Base-by-base conservation (phyloP, 2,888 invertebrate genomes). In the Idaea biselata region DNA sequence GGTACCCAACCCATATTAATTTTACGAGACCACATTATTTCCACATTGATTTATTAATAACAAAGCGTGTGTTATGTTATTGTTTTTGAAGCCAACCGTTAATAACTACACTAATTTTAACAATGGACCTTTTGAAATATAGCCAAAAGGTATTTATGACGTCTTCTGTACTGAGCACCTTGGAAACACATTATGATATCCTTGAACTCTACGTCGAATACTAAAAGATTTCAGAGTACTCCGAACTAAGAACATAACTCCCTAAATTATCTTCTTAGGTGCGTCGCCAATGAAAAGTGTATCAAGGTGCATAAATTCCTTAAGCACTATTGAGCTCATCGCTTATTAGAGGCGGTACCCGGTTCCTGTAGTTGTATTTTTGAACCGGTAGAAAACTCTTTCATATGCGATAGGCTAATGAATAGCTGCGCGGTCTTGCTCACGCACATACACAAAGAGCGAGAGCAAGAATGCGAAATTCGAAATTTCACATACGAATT, bases 21-120 rank as follows among this genome's bases (percentile, higher is more conserved):
- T 77, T 78, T 73, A 77, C 63, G 73, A 70, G 63, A 65, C 60
- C 66, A 63, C 64, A 68, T 70, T 68, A 67, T 59, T 67, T 60
- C 60, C 61, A 61, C 63, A 62, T 62, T 65, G 66, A 70, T 67
- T 70, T 67, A 69, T 67, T 59, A 58, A 44, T 44, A 44, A 44
- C 44, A 14, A 44, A 44, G 44, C 44, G 6, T 44, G 11, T 44
- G 44, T 44, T 44, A 44, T 44, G 44, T 44, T 44, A 44, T 44
- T 44, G 44, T 44, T 44, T 44, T 44, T 44, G 44, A 44, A 44
- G 44, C 44, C 44, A 44, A 44, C 44, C 44, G 44, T 44, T 44
- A 44, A 44, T 44, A 44, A 44, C 44, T 11, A 44, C 5, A 44
- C 44, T 11, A 44, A 44, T 44, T 44, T 44, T 44, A 44, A 44